Base-by-base conservation (phyloP, 2,888 invertebrate species). In the Argynnis bischoffii region DNA sequence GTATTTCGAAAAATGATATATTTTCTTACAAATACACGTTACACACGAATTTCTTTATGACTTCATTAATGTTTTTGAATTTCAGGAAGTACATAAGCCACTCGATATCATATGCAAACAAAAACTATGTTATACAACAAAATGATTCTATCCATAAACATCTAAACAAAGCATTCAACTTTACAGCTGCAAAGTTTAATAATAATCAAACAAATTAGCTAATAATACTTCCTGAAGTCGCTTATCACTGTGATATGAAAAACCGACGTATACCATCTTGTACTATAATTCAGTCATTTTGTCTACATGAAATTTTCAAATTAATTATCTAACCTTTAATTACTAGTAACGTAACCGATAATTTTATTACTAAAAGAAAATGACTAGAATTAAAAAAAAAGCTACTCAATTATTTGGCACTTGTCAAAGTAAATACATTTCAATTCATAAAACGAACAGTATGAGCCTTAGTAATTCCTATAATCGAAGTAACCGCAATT, bases 181-280 rank as follows among this genome's bases (percentile, higher is more conserved):
- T 3, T 35, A 35, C 26, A 35, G n/a, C 26, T 14, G 35, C 14
- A 35, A 31, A 18, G 16, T 11, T 6, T 14, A 21, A 1, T 47
- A 14, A 6, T 16, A 15, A 56, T 26, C 26, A 18, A 1, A 31
- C 48, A 41, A 15, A 14, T 6, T 8, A 6, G 14, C 8, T 18
- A 3, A 47, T 6, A 13, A 41, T 21, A 61, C 51, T 51, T 35
- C 2, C 48, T 41, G 55, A 65, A 65, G 41, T 21, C 41, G 15
- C 26, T 26, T 26, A 61, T 50, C 18, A 21, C 46, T 59, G 66
- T 74, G 78, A 78, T 78, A 77, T 77, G 75, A 77, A 67, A 69
- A 66, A 73, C 67, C 72, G 74, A 78, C 79, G 81, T 81, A 80
- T 82, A 81, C 80, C 72, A 72, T 69, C 74, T 81, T 80, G 80